Evolutionary conservation across 2,113 vertebrate species (phyloP).

Genomic region (Salvelinus alpinus): DNA sequence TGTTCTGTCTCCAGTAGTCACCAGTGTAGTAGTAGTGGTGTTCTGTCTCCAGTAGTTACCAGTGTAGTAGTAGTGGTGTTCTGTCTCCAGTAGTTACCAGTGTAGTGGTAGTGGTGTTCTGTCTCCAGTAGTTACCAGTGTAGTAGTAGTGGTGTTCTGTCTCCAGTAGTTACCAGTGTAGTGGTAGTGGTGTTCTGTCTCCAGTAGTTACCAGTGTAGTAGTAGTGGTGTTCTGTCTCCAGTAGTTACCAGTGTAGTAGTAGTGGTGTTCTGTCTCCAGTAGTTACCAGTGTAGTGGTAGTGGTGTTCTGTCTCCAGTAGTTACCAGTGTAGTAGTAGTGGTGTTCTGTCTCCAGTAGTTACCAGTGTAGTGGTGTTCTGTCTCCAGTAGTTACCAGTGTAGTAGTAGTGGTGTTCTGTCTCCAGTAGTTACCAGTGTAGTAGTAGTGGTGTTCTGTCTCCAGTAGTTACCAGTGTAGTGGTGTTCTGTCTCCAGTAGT

Average conservation of each 20-base stretch:
- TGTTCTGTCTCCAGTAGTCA: too few relatives aligned
- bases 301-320: too few relatives aligned
- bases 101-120: conserved; percentile 5
- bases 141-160: conserved; percentile 16
- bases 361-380: too few relatives aligned
- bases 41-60: conserved; percentile 31
- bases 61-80: conserved; percentile 17
- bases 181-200: conserved; percentile 18
- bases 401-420: background rate
- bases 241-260: too few relatives aligned
- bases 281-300: too few relatives aligned
- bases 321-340: too few relatives aligned
- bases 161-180: conserved; percentile 23
- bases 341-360: too few relatives aligned
- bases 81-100: conserved; percentile 30
- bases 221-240: too few relatives aligned
- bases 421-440: background rate
- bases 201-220: conserved; percentile 17
- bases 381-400: background rate
- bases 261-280: too few relatives aligned
- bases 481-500: conserved; percentile 26
- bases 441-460: conserved; percentile 4
- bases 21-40: conserved; percentile 6
- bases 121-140: conserved; percentile 24
- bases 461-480: conserved; percentile 1